A percentile compares a stretch with the other conserved stretches of the same genome.
These are phyloP conservation scores for Thalassophryne amazonica DNA, from an alignment of 2,797 vertebrate species.

Conservation along the genomic window DNA sequence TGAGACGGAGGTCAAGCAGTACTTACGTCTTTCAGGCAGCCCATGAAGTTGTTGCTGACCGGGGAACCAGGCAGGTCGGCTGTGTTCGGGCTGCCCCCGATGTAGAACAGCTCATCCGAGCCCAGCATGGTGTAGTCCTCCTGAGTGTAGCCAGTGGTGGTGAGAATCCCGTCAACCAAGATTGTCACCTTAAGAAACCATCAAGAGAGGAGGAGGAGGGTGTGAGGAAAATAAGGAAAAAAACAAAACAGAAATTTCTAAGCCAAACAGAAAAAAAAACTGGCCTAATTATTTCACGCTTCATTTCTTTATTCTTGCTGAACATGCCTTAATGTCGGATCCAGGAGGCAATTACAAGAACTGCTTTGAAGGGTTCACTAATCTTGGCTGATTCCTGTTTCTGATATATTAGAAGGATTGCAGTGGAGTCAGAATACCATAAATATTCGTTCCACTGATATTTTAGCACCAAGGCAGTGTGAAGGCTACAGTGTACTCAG, in stretches of 20 bases:
- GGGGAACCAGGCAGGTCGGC: slow-evolving; percentile 93
- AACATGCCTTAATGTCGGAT: slow-evolving; percentile 46
- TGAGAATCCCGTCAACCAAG: slow-evolving; percentile 92
- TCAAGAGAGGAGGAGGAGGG: neutral
- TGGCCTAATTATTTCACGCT: slow-evolving; percentile 59
- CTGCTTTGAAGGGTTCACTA: slow-evolving; percentile 51
- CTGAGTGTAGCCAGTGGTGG: slow-evolving; percentile 94
- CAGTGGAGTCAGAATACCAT: slow-evolving; percentile 37
- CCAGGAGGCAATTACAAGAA: slow-evolving; percentile 58
- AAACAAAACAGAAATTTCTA: slow-evolving; percentile 26
- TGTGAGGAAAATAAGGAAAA: slow-evolving; percentile 1
- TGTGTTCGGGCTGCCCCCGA: slow-evolving; percentile 92
- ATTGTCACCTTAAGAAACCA: slow-evolving; percentile 85
- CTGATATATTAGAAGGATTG: slow-evolving; percentile 45
- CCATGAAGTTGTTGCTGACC: slow-evolving; percentile 98
- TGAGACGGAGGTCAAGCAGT: slow-evolving; percentile 37
- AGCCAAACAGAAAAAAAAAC: slow-evolving; percentile 44
- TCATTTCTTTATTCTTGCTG: slow-evolving; percentile 47
- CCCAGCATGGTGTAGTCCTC: slow-evolving; percentile 97
- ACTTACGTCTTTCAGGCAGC: slow-evolving; percentile 96
- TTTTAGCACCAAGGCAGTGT: slow-evolving; percentile 22
- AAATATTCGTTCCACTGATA: slow-evolving; percentile 34
- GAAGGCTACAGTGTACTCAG: slow-evolving; percentile 20
- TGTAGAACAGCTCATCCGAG: slow-evolving; percentile 95
- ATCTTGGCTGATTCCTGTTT: slow-evolving; percentile 54